Evolutionary conservation across 2,113 vertebrate species (phyloP).

Genomic region (Sinocyclocheilus anshuiensis): DNA sequence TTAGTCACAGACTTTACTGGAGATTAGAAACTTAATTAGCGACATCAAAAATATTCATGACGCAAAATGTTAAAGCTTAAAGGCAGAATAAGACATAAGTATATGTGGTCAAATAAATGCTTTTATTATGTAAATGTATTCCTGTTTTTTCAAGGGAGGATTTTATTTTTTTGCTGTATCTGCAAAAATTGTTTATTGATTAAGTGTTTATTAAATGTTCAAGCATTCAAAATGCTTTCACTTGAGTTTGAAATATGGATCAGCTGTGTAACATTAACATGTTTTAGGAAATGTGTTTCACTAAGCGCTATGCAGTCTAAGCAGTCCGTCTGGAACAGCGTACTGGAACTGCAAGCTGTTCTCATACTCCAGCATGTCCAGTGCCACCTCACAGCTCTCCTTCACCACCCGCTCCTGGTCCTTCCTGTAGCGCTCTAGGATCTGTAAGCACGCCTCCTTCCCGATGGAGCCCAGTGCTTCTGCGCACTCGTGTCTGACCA

Average conservation of each 20-base stretch:
- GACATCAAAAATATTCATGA: not conserved
- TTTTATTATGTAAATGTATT: conserved; percentile 15
- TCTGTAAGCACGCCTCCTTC: conserved; percentile 65
- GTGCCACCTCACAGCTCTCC: conserved; percentile 92
- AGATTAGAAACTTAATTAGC: conserved; percentile 2
- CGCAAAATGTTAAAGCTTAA: not conserved
- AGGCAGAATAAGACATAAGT: too few species aligned
- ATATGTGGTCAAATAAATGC: not conserved
- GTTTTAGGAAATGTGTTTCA: conserved; percentile 9
- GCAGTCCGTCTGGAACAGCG: conserved; percentile 50
- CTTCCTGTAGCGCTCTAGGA: conserved; percentile 72
- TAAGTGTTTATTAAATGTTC: not conserved
- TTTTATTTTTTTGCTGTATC: not conserved
- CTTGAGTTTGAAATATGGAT: not conserved
- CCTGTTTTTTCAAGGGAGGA: not conserved
- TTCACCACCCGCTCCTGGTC: conserved; percentile 88
- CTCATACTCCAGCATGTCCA: conserved; percentile 91
- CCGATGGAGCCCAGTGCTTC: conserved; percentile 86
- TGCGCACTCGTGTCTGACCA: conserved; percentile 95
- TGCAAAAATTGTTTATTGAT: not conserved
- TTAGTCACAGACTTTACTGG: conserved; percentile 7
- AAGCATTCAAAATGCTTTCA: not conserved
- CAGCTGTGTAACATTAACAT: not conserved
- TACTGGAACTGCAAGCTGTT: conserved; percentile 53
- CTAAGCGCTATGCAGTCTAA: conserved; percentile 7